A percentile compares a stretch with the other conserved stretches of the same genome.
These are phyloP conservation scores for Siniperca obscura DNA, from an alignment of 2,797 vertebrate genomes.

Conservation along the genomic window DNA sequence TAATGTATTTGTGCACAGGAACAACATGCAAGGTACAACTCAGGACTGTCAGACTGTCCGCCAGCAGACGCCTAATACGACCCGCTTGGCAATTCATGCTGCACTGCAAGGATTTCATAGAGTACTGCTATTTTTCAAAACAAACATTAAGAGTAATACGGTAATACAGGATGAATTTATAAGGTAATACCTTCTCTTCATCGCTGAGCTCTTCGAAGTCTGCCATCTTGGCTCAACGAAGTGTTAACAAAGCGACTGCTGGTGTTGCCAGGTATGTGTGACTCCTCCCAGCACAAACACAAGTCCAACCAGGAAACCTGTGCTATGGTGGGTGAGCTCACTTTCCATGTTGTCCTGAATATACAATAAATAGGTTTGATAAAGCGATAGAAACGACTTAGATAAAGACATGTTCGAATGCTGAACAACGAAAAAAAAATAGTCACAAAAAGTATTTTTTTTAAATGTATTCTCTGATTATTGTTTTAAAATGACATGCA, in stretches of 20 bases:
- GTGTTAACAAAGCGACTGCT: slow-evolving; percentile 62
- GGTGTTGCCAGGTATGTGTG: slow-evolving; percentile 67
- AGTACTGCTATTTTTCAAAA: neutral
- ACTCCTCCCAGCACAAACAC: slow-evolving; percentile 43
- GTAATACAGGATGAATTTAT: neutral
- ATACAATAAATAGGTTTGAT: too few relatives aligned
- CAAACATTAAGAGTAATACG: accelerated
- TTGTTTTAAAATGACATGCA: too few relatives aligned
- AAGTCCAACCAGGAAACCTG: neutral
- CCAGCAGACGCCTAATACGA: neutral
- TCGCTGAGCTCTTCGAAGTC: slow-evolving; percentile 92
- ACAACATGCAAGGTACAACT: slow-evolving; percentile 7
- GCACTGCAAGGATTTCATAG: accelerated
- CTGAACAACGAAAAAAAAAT: too few relatives aligned
- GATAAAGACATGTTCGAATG: neutral
- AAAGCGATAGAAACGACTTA: neutral
- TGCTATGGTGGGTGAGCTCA: neutral
- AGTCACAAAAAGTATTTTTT: neutral
- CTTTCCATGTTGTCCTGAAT: too few relatives aligned
- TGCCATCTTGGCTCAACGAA: slow-evolving; percentile 91
- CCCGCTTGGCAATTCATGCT: too few relatives aligned
- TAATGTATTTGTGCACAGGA: neutral
- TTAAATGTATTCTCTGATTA: accelerated
- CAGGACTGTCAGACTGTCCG: slow-evolving; percentile 57
- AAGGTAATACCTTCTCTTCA: slow-evolving; percentile 91